A percentile compares a stretch with the other conserved stretches of the same genome.
phyloP scores from a whole-genome alignment of 1,140 invertebrate genomes.

The Ceratosolen fusciceps region DNA sequence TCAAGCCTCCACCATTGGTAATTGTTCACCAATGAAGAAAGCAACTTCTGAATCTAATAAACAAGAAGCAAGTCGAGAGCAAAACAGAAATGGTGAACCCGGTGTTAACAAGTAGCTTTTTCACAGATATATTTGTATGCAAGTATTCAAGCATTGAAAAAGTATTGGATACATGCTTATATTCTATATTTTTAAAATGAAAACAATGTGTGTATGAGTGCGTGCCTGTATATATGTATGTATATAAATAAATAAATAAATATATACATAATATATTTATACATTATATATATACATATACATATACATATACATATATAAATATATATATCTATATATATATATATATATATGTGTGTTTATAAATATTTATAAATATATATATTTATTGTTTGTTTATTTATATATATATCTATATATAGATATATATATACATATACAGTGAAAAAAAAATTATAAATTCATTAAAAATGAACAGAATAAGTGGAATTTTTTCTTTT shows the following conservation, averaged over 20 bases:
- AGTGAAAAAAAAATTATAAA: conserved; percentile 6
- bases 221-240: background rate
- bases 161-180: conserved; percentile 20
- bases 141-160: conserved; percentile 38
- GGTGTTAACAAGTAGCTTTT: conserved; percentile 42
- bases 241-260: background rate
- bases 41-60: conserved; percentile 28
- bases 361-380: background rate
- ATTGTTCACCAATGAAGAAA: conserved; percentile 38
- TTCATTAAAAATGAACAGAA: conserved; percentile 18
- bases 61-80: conserved; percentile 32
- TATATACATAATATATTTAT: background rate
- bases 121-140: conserved; percentile 28
- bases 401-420: background rate
- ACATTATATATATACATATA: background rate
- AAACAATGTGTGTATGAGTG: conserved; percentile 20
- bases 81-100: conserved; percentile 36
- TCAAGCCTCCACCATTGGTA: conserved; percentile 23
- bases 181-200: conserved; percentile 42
- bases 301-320: background rate
- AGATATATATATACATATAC: conserved; percentile 6
- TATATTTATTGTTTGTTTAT: background rate
- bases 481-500: conserved; percentile 13
- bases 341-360: background rate
- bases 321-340: background rate